Evolutionary conservation across 1,140 invertebrate genomes (phyloP), one percentile per base, ranked within the genome.

Genomic region (Paraescarpia echinospica): DNA sequence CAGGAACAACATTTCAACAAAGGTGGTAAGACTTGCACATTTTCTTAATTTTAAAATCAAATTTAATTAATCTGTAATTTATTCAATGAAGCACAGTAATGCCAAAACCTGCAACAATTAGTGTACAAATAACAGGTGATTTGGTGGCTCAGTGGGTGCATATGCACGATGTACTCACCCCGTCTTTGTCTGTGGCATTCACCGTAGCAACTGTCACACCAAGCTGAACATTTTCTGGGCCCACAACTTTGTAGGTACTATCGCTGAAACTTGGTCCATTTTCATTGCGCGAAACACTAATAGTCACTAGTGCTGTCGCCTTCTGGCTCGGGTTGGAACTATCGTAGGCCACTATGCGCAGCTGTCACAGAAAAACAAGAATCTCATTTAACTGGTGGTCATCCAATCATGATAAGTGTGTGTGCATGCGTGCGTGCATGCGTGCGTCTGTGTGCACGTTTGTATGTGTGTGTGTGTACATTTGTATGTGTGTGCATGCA

Each of bases 191-290:
- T 0, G 97, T 97, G 0, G 98, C 98, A 2, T 97, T 96, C 33
- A 98, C 96, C 89, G 97, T 97, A 5, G 97, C 97, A 0, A 99
- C 97, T 18, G 97, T 96, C 6, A 97, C 97, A 35, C 98, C 98
- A 93, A 98, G 98, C 14, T 33, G 35, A 31, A 88, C n/a, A 35
- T 35, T 34, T 41, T 91, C 92, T 8, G 48, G 90, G 33, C 34
- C 90, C 12, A 41, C 90, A 33, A 91, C 90, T 31, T 33, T 22
- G 51, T 91, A 93, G 6, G 35, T 27, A 14, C 18, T n/a, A 1
- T 91, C 35, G 22, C 41, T n/a, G 88, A 93, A 93, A n/a, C 35
- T n/a, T 41, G 92, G 92, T 1, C 34, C 92, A 91, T 93, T 92
- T 33, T 93, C 92, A 34, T 93, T 93, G 88, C 92, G 92, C 5